Evolutionary conservation across 37 sponge, comb jelly and placozoan genomes (phyloP).

Genomic region (Haliclona indistincta): DNA sequence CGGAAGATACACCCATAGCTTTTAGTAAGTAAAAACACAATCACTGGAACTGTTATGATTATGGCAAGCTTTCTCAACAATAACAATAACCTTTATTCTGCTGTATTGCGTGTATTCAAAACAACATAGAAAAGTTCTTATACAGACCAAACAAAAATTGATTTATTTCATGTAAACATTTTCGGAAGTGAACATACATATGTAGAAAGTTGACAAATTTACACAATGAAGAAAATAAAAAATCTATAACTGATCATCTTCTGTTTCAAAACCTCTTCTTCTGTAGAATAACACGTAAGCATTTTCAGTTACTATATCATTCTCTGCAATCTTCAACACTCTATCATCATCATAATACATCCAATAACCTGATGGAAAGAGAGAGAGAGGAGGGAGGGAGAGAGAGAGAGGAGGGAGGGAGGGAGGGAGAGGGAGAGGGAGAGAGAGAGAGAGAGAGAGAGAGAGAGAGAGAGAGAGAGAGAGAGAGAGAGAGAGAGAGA

Average conservation of each 20-base stretch:
- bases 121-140: no score
- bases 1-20: no score
- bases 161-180: no score
- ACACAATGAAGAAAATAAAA: background rate
- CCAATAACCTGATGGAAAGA: background rate
- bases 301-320: slow-evolving; percentile 34
- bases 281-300: slow-evolving; percentile 82
- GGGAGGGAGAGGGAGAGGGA: slow-evolving; percentile 6
- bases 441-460: slow-evolving; percentile 32
- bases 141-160: no score
- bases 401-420: background rate
- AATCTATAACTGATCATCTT: background rate
- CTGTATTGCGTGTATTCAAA: no score
- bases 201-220: background rate
- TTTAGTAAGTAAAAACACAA: no score
- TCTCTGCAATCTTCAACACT: slow-evolving; percentile 18
- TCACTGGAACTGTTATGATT: no score
- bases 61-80: no score
- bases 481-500: slow-evolving; percentile 19
- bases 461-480: slow-evolving; percentile 24
- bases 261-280: slow-evolving; percentile 9
- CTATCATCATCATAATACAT: slow-evolving; percentile 69
- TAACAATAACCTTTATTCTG: no score
- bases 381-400: background rate
- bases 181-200: background rate